phyloP scores from a whole-genome alignment of 2,888 invertebrate genomes.

The Tipula vernalis region DNA sequence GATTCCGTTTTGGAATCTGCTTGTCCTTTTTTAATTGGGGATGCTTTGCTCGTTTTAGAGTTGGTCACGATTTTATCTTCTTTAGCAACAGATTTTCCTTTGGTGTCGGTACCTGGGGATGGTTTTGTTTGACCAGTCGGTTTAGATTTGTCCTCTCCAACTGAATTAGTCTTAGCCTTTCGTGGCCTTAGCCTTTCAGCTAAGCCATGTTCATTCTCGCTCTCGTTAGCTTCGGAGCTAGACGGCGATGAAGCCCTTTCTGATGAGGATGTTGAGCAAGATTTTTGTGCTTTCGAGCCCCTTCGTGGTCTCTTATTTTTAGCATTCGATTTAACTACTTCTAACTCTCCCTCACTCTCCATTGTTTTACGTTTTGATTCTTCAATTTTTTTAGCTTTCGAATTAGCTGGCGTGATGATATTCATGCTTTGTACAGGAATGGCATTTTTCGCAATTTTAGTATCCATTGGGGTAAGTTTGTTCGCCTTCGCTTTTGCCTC shows the following conservation, averaged over 20 bases:
- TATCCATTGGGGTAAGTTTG: background rate
- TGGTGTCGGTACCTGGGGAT: background rate
- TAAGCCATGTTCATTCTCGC: background rate
- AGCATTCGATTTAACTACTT: background rate
- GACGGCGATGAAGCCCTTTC: background rate
- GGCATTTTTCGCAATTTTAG: background rate
- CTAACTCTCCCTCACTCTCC: conserved; percentile 14
- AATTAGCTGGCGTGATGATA: background rate
- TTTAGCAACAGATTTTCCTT: background rate
- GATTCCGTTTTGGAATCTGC: background rate
- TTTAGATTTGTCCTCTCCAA: background rate
- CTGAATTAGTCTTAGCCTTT: background rate
- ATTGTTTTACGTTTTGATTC: conserved; percentile 17
- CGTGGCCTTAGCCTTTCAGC: background rate
- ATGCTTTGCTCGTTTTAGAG: background rate
- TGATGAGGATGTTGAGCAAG: conserved; percentile 7
- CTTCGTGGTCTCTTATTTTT: background rate
- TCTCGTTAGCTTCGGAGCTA: conserved; percentile 5
- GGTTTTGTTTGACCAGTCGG: background rate
- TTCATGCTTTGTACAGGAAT: background rate
- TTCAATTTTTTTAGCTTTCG: conserved; percentile 14
- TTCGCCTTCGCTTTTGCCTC: background rate
- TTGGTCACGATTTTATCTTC: background rate
- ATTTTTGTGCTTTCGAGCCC: background rate
- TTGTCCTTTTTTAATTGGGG: background rate